phyloP scores from a whole-genome alignment of 2,888 invertebrate species.

The Resseliella maxima region DNA sequence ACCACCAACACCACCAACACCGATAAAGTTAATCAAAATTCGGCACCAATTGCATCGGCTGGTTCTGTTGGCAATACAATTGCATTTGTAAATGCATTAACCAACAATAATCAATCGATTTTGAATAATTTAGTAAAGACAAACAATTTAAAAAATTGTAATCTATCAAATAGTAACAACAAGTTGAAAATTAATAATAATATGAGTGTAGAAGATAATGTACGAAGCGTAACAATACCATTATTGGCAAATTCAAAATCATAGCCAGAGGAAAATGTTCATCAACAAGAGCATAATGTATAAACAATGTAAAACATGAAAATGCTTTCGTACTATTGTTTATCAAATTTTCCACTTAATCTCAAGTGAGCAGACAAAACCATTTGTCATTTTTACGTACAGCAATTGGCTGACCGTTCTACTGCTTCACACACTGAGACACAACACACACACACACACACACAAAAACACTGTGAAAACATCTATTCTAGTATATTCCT shows the following conservation, averaged over 20 bases:
- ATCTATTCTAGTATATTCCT: not conserved
- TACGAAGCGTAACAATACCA: conserved; percentile 64
- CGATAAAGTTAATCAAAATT: conserved; percentile 33
- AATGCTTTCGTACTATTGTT: not conserved
- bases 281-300: conserved; percentile 40
- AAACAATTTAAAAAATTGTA: conserved; percentile 64
- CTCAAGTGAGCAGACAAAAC: not conserved
- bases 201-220: conserved; percentile 59
- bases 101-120: conserved; percentile 59
- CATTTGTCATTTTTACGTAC: not conserved
- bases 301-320: not conserved
- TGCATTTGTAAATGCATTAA: conserved; percentile 18
- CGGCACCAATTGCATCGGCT: not conserved
- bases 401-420: not conserved
- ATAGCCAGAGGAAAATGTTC: conserved; percentile 17
- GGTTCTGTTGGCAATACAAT: not conserved
- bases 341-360: not conserved
- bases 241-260: conserved; percentile 60
- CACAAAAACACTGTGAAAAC: not conserved
- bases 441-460: not conserved
- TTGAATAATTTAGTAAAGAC: conserved; percentile 63
- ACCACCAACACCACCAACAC: conserved; percentile 45
- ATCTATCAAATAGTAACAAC: conserved; percentile 39
- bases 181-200: conserved; percentile 46
- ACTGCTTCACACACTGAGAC: too few species aligned